phyloP scores from a whole-genome alignment of 2,113 vertebrate genomes.

The Chloroceryle aenea region DNA sequence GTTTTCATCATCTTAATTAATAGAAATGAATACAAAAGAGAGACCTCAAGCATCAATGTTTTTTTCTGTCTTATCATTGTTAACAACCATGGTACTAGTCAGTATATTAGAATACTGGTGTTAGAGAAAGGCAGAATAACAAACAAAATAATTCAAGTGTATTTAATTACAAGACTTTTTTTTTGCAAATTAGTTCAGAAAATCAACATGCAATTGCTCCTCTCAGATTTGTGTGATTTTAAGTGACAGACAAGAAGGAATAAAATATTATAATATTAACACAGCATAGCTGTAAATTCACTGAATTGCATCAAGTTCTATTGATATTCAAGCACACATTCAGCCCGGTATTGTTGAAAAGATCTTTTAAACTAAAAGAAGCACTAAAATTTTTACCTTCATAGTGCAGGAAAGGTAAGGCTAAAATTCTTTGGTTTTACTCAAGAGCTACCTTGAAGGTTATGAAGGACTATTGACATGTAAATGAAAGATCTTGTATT shows the following conservation, averaged over 20 bases:
- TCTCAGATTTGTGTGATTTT: background rate
- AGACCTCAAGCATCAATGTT: fast-evolving
- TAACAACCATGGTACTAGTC: background rate
- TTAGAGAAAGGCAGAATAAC: background rate
- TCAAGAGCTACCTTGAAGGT: background rate
- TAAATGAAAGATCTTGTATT: background rate
- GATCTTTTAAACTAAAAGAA: background rate
- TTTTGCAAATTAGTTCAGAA: background rate
- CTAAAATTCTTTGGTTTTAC: background rate
- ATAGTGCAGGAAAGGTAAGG: background rate
- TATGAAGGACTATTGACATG: background rate
- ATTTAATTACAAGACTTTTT: background rate
- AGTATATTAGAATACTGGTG: background rate
- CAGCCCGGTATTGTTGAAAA: background rate
- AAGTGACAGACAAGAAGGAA: background rate
- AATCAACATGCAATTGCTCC: background rate
- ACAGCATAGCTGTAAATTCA: background rate
- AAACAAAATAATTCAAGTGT: background rate
- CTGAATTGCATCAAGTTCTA: background rate
- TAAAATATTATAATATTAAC: background rate
- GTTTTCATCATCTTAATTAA: background rate
- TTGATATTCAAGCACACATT: background rate
- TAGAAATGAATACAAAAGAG: background rate
- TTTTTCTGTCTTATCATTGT: background rate
- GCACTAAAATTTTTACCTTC: background rate